These are phyloP conservation scores for Camponotus pennsylvanicus DNA, from an alignment of 1,140 invertebrate genomes.

Conservation along the genomic window DNA sequence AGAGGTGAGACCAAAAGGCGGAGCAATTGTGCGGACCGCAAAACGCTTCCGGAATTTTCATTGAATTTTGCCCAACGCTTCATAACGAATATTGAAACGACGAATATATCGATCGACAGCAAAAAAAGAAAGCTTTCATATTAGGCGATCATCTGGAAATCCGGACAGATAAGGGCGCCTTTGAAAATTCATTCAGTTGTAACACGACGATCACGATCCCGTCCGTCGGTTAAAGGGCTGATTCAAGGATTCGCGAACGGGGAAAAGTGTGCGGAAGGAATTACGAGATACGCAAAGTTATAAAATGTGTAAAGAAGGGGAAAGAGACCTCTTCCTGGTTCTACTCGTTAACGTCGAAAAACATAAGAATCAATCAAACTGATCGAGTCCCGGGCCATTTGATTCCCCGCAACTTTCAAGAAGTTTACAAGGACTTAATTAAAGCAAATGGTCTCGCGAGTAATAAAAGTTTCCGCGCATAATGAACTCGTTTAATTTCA, in stretches of 20 bases:
- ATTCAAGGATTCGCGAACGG: constrained; percentile 21
- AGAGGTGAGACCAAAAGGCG: background rate
- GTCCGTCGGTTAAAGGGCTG: constrained; percentile 26
- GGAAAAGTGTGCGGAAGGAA: background rate
- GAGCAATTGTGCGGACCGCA: constrained; percentile 45
- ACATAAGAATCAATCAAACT: constrained; percentile 57
- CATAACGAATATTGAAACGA: constrained; percentile 68
- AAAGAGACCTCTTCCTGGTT: background rate
- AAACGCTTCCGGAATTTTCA: constrained; percentile 66
- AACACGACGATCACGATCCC: constrained; percentile 49
- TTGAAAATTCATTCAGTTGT: constrained; percentile 65
- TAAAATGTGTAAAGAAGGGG: constrained; percentile 7
- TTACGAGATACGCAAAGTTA: constrained; percentile 17
- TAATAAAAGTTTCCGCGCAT: constrained; percentile 58
- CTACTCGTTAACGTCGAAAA: constrained; percentile 39
- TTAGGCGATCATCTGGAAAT: constrained; percentile 64
- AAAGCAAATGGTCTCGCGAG: constrained; percentile 57
- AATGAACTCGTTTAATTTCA: constrained; percentile 58
- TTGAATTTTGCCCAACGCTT: constrained; percentile 47
- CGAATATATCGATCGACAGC: constrained; percentile 55
- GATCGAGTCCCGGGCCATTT: constrained; percentile 36
- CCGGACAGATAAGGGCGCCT: constrained; percentile 62
- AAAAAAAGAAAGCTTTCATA: constrained; percentile 42
- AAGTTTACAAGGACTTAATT: constrained; percentile 57
- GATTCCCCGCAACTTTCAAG: constrained; percentile 44